A percentile compares a stretch with the other conserved stretches of the same genome.
Evolutionary conservation across 2,888 invertebrate species (phyloP).

Genomic region (Athalia cordata): DNA sequence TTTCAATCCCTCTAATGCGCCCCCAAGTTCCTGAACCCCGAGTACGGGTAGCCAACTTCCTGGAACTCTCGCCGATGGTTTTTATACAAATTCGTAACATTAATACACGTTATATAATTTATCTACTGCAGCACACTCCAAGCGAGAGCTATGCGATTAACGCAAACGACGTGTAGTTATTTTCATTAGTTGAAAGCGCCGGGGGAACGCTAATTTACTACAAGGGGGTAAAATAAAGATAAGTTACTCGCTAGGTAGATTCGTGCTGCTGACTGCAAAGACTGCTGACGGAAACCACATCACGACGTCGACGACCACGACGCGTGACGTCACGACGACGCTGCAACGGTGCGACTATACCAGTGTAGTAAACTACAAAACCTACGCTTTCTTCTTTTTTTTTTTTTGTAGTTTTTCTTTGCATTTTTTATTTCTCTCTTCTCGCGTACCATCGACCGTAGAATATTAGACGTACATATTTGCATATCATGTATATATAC

Average conservation of each 20-base stretch:
- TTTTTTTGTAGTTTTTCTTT: neutral
- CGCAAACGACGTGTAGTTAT: slow-evolving; percentile 30
- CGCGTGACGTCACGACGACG: neutral
- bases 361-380: neutral
- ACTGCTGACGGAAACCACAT: neutral
- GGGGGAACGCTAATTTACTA: slow-evolving; percentile 19
- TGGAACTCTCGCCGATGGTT: too few species aligned
- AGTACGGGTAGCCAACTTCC: too few species aligned
- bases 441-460: neutral
- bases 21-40: too few species aligned
- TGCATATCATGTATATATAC: neutral
- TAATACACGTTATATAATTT: neutral
- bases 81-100: too few species aligned
- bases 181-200: slow-evolving; percentile 36
- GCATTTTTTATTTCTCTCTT: neutral
- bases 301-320: too few species aligned
- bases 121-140: neutral
- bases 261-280: neutral
- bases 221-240: slow-evolving; percentile 29
- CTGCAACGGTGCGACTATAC: neutral
- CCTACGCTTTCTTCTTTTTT: neutral
- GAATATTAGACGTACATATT: neutral
- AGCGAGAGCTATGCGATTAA: neutral
- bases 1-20: too few species aligned
- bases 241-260: slow-evolving; percentile 3